Evolutionary conservation across 2,888 invertebrate genomes (phyloP), one percentile per base, ranked within the genome.

Genomic region (Drosophila koepferae): DNA sequence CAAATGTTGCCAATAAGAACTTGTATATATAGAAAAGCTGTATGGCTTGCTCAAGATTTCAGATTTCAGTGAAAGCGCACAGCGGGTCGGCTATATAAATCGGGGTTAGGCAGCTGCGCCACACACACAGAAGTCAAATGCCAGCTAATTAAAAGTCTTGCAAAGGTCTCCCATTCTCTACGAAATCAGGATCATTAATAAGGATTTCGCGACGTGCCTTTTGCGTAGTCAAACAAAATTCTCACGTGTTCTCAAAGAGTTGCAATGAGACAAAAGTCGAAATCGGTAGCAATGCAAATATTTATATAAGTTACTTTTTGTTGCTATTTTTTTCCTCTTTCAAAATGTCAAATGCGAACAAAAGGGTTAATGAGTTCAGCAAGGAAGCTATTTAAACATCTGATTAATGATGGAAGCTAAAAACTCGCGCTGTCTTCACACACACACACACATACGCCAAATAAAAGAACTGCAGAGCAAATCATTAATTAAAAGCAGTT

Each of bases 361-460:
- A 91, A 91, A 90, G 92, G 91, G 91, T 91, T 91, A 91, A 91
- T 91, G 90, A 91, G 91, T 84, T 85, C 90, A 86, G 66, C 55
- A 68, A 46, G 53, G 59, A 38, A 63, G 75, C 81, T 89, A 77
- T 66, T 82, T 78, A 78, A 72, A 75, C 68, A 51, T 64, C 90
- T 90, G 89, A 89, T 90, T 90, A 90, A 90, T 90, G 90, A 90
- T 82, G 44, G 59, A 49, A 49, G 38, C 66, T 60, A 54, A 69
- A 66, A 74, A 44, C 44, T 41, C 65, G 49, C 65, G 66, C 49
- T n/a, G 60, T 56, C 74, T 56, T 69, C 74, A 63, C 72, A 20
- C 20, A 28, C 74, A 63, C 72, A 20, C 20, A 28, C 28, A 84
- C 72, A 70, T 80, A 80, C 72, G 83, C 77, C 77, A 75, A 87